Percentiles rank a stretch among this genome's conserved stretches.
phyloP scores from a whole-genome alignment of 64 coral and sea anemone species.

The Trachythela sp. region DNA sequence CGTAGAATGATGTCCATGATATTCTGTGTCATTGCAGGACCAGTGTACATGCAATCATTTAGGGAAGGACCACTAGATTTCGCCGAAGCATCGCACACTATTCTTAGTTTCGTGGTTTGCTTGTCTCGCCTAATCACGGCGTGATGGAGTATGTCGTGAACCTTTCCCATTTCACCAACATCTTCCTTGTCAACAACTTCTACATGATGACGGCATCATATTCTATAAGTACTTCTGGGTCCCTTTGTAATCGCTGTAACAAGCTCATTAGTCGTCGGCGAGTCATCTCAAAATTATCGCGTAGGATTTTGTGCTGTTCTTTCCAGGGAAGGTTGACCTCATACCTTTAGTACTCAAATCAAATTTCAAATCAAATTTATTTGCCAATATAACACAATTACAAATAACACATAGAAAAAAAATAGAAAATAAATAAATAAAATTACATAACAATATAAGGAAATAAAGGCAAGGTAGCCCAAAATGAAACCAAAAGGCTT shows the following conservation, averaged over 20 bases:
- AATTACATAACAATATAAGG: too few relatives aligned
- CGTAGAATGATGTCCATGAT: conserved; percentile 23
- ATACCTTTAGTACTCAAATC: too few relatives aligned
- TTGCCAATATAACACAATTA: too few relatives aligned
- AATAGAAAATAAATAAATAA: too few relatives aligned
- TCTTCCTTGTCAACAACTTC: not conserved
- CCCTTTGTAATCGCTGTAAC: not conserved
- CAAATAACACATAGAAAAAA: too few relatives aligned
- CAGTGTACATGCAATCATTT: not conserved
- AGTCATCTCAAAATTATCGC: conserved; percentile 32
- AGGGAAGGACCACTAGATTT: not conserved
- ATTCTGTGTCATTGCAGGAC: not conserved
- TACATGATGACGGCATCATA: conserved; percentile 15
- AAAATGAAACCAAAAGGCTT: too few relatives aligned
- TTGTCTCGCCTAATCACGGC: conserved; percentile 47
- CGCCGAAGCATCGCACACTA: conserved; percentile 56
- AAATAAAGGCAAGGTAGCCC: too few relatives aligned
- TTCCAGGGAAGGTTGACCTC: conserved; percentile 28
- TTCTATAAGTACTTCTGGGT: conserved; percentile 20
- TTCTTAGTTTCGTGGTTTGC: conserved; percentile 57
- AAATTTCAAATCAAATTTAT: too few relatives aligned
- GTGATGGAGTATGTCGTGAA: conserved; percentile 57
- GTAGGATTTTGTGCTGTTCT: conserved; percentile 33
- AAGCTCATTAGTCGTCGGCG: not conserved
- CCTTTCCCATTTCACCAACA: conserved; percentile 30